These are phyloP conservation scores for Cyphomyrus discorhynchus DNA, from an alignment of 2,113 vertebrate genomes.

Conservation along the genomic window DNA sequence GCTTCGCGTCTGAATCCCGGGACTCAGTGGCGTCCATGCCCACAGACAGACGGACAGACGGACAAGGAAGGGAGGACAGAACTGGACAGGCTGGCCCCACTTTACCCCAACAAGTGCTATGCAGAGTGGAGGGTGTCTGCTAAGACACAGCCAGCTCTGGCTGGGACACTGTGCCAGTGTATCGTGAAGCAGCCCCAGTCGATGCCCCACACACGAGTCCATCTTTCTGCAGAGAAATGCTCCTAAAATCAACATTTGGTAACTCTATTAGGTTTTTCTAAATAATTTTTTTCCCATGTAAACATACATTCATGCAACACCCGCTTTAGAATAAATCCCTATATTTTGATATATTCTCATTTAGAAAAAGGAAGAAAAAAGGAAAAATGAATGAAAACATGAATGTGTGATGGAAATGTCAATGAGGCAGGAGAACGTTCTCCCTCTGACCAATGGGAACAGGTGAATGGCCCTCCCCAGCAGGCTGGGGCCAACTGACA, in stretches of 20 bases:
- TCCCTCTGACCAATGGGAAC: not conserved
- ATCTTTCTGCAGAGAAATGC: conserved; percentile 53
- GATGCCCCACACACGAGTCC: conserved; percentile 44
- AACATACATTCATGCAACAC: conserved; percentile 80
- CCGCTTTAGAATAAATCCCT: conserved; percentile 68
- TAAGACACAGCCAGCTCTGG: conserved; percentile 39
- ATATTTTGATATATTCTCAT: conserved; percentile 66
- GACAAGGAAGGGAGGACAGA: not conserved
- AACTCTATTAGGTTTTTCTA: conserved; percentile 35
- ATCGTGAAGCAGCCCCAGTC: conserved; percentile 32
- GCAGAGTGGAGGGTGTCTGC: conserved; percentile 22
- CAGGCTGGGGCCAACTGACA: not conserved
- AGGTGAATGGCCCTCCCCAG: not conserved
- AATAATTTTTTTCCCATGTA: conserved; percentile 61
- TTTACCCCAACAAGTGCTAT: not conserved
- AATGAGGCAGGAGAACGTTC: conserved; percentile 26
- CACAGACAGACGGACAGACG: not conserved
- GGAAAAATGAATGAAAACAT: conserved; percentile 30
- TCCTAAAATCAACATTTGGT: conserved; percentile 49
- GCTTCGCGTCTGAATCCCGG: not conserved
- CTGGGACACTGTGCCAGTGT: conserved; percentile 5
- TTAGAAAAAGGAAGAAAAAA: conserved; percentile 34
- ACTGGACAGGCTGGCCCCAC: conserved; percentile 8
- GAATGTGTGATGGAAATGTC: conserved; percentile 18
- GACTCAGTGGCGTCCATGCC: not conserved